These are phyloP conservation scores for Chrysina gloriosa DNA, from an alignment of 2,888 invertebrate genomes.

Conservation along the genomic window DNA sequence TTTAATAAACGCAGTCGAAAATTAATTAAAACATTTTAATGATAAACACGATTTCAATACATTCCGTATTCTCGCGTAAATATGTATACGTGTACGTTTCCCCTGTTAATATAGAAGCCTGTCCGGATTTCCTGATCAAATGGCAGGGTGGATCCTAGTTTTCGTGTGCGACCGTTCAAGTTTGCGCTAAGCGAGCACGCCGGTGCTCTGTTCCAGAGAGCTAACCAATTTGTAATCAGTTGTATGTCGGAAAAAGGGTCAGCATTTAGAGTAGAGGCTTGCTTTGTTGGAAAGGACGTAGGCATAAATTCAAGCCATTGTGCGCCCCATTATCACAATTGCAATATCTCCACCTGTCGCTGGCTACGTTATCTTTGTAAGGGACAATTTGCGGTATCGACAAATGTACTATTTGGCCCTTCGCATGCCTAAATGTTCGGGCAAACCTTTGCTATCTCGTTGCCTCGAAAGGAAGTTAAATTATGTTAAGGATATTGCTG, in stretches of 20 bases:
- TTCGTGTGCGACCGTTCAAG: not conserved
- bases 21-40: not conserved
- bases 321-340: constrained; percentile 47
- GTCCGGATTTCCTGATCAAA: constrained; percentile 27
- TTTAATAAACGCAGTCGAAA: not conserved
- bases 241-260: constrained; percentile 47
- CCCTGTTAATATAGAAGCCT: constrained; percentile 14
- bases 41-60: no score
- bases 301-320: constrained; percentile 47
- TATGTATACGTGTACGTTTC: not conserved
- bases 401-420: constrained; percentile 11
- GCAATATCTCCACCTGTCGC: constrained; percentile 44
- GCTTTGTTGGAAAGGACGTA: constrained; percentile 43
- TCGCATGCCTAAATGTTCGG: not conserved
- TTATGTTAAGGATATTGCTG: not conserved
- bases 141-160: not conserved
- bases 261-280: constrained; percentile 34
- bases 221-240: constrained; percentile 50
- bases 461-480: not conserved
- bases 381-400: constrained; percentile 37
- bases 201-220: constrained; percentile 30
- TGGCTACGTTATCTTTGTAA: constrained; percentile 20
- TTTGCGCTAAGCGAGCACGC: not conserved
- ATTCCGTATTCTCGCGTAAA: not conserved
- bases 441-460: not conserved